Percentiles rank a stretch among this genome's conserved stretches.
phyloP scores from a whole-genome alignment of 1,140 invertebrate species.

The Pristionchus pacificus region DNA sequence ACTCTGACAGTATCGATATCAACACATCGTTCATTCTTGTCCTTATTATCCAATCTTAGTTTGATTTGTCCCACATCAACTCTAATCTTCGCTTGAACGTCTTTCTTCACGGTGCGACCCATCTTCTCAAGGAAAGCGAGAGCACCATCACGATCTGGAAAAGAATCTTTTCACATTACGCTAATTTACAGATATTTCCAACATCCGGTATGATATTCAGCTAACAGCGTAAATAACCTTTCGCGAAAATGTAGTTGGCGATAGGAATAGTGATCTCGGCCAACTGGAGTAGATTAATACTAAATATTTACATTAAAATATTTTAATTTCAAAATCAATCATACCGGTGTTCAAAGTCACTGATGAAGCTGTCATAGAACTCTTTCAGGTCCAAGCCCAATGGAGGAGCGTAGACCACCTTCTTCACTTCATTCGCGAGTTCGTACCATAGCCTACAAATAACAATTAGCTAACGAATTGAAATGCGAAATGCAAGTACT shows the following conservation, averaged over 20 bases:
- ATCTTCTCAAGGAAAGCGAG: constrained; percentile 47
- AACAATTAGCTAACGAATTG: not conserved
- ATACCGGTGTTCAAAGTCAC: constrained; percentile 48
- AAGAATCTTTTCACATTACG: not conserved
- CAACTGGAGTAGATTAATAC: constrained; percentile 45
- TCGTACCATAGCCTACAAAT: constrained; percentile 53
- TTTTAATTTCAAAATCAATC: not conserved
- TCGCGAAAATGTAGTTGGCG: constrained; percentile 38
- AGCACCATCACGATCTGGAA: constrained; percentile 40
- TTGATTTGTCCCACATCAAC: constrained; percentile 45
- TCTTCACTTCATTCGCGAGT: constrained; percentile 33
- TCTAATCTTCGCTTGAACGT: constrained; percentile 45
- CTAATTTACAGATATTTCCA: constrained; percentile 15
- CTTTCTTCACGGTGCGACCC: constrained; percentile 44
- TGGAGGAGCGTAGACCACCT: constrained; percentile 29
- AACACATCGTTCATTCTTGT: constrained; percentile 32
- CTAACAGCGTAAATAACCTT: too few relatives aligned
- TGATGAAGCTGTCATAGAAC: constrained; percentile 50
- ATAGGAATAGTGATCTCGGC: constrained; percentile 50
- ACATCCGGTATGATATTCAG: too few relatives aligned
- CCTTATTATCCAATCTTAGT: constrained; percentile 39
- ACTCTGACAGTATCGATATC: constrained; percentile 44
- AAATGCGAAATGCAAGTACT: constrained; percentile 36
- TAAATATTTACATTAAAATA: not conserved
- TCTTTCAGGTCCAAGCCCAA: constrained; percentile 45